phyloP scores from a whole-genome alignment of 2,797 vertebrate genomes.

The Chiroxiphia lanceolata region DNA sequence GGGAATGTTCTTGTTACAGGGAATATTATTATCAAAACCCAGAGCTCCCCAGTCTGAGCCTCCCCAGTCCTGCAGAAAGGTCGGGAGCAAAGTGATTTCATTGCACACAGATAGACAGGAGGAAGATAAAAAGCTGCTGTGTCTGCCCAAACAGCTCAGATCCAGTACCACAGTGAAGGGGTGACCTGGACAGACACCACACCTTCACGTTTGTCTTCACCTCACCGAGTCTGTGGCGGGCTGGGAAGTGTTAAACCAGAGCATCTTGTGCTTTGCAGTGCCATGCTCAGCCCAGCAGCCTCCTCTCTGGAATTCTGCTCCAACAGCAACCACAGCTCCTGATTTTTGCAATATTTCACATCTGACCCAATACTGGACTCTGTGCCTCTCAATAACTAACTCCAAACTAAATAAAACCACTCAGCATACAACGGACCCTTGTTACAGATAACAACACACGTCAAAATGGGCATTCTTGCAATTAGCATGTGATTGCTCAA shows the following conservation, averaged over 20 bases:
- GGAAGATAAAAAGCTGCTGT: not conserved
- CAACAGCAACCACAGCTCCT: accelerated
- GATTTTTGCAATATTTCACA: accelerated
- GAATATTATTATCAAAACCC: accelerated
- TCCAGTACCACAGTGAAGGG: not conserved
- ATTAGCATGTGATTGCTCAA: not conserved
- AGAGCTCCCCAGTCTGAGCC: not conserved
- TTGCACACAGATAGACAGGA: too few relatives aligned
- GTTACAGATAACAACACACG: not conserved
- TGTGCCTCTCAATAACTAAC: accelerated
- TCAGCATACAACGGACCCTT: accelerated
- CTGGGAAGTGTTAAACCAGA: not conserved
- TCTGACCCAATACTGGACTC: accelerated
- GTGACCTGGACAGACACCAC: accelerated
- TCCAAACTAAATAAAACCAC: not conserved
- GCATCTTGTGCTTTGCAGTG: accelerated
- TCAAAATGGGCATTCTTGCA: not conserved
- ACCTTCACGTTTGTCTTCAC: too few relatives aligned
- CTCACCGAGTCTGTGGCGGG: accelerated
- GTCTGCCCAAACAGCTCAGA: not conserved
- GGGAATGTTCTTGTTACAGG: not conserved
- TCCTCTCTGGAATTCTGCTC: not conserved
- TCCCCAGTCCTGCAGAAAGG: not conserved
- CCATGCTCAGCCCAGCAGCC: not conserved
- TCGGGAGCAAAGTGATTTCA: not conserved